phyloP scores from a whole-genome alignment of 2,888 invertebrate genomes.

The Yponomeuta cagnagella region DNA sequence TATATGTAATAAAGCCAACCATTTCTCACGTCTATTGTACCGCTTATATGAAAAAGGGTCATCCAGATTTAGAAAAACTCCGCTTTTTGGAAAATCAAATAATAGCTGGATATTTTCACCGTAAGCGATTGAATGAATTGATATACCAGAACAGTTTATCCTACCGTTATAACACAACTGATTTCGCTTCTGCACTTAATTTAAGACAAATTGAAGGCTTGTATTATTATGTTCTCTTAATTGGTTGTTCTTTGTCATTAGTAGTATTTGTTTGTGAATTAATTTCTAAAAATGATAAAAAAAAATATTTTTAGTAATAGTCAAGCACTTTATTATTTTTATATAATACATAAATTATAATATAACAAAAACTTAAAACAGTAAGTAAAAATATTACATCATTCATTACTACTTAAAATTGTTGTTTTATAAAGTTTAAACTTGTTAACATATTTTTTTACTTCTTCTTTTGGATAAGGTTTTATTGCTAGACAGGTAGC shows the following conservation, averaged over 20 bases:
- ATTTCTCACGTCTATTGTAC: slow-evolving; percentile 13
- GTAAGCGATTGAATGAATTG: slow-evolving; percentile 13
- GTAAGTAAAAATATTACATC: neutral
- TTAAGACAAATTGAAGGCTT: slow-evolving; percentile 17
- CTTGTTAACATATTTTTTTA: slow-evolving; percentile 90
- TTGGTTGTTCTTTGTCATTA: slow-evolving; percentile 19
- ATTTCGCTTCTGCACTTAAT: slow-evolving; percentile 9
- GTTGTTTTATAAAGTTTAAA: slow-evolving; percentile 85
- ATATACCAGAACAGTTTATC: slow-evolving; percentile 18
- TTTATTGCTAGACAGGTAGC: slow-evolving; percentile 95
- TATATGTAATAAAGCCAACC: slow-evolving; percentile 13
- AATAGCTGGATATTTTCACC: slow-evolving; percentile 16
- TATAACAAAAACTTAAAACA: neutral
- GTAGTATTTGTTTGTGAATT: slow-evolving; percentile 19
- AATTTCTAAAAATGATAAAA: neutral
- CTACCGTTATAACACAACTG: slow-evolving; percentile 9
- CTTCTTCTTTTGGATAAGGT: slow-evolving; percentile 90
- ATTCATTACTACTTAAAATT: slow-evolving; percentile 17
- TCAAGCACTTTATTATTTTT: neutral
- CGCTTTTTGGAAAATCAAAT: slow-evolving; percentile 19
- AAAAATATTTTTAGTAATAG: neutral
- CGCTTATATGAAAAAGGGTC: slow-evolving; percentile 19
- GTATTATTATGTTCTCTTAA: slow-evolving; percentile 16
- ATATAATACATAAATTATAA: too few species aligned
- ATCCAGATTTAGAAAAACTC: slow-evolving; percentile 21